phyloP scores from a whole-genome alignment of 2,113 vertebrate genomes.

The Candoia aspera region DNA sequence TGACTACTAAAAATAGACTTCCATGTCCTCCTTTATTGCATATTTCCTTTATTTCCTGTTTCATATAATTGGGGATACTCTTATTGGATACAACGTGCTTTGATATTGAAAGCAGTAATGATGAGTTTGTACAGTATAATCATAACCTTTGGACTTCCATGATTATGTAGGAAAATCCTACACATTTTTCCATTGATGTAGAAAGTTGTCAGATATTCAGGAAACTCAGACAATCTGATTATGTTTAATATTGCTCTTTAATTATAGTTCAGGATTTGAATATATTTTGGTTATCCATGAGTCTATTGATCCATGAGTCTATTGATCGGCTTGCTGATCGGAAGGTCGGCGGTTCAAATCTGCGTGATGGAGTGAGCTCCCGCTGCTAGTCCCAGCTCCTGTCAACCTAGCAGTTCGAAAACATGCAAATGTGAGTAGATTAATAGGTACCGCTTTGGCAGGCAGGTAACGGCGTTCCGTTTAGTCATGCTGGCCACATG shows the following conservation, averaged over 20 bases:
- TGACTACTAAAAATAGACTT: background rate
- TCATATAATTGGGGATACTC: background rate
- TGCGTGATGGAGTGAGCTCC: too few species aligned
- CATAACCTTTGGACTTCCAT: background rate
- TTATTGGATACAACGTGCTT: background rate
- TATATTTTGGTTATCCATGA: background rate
- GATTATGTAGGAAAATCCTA: background rate
- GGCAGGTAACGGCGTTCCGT: too few species aligned
- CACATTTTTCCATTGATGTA: slow-evolving; percentile 24
- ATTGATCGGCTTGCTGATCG: too few species aligned
- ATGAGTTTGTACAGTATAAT: background rate
- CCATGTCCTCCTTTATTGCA: too few species aligned
- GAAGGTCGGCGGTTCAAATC: too few species aligned
- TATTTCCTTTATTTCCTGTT: background rate
- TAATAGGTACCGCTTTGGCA: too few species aligned
- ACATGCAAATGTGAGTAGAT: too few species aligned
- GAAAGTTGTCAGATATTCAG: slow-evolving; percentile 13
- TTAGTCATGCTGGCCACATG: too few species aligned
- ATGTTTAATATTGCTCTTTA: slow-evolving; percentile 27
- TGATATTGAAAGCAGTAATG: background rate
- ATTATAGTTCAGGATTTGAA: slow-evolving; percentile 22
- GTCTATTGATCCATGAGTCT: too few species aligned
- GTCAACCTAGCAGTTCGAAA: too few species aligned
- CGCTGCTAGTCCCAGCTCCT: too few species aligned
- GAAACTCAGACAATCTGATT: slow-evolving; percentile 27